These are phyloP conservation scores for Drosophila rhopaloa DNA, from an alignment of 1,140 invertebrate species.

Conservation along the genomic window DNA sequence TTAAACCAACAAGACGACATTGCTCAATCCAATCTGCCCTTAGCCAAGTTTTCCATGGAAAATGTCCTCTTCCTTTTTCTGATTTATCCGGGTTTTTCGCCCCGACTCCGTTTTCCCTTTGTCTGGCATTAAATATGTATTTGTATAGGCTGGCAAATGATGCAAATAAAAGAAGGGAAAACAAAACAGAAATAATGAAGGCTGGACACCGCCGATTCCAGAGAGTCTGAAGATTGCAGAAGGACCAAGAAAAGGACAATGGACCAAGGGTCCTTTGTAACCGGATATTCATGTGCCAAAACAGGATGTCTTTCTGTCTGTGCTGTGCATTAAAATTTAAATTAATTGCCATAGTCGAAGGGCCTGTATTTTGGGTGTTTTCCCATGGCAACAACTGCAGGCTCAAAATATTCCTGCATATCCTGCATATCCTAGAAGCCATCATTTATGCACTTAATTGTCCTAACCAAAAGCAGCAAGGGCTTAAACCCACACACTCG, in stretches of 20 bases:
- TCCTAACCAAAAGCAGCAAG: conserved; percentile 14
- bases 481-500: conserved; percentile 13
- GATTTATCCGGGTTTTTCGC: conserved; percentile 2
- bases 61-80: conserved; percentile 1
- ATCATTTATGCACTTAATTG: conserved; percentile 69
- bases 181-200: conserved; percentile 20
- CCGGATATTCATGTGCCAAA: conserved; percentile 59
- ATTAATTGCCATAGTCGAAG: conserved; percentile 33
- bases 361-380: conserved; percentile 9
- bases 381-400: conserved; percentile 11
- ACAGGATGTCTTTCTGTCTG: conserved; percentile 20
- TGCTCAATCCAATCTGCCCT: background rate
- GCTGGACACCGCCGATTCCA: background rate
- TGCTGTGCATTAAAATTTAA: conserved; percentile 42
- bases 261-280: conserved; percentile 33
- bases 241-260: conserved; percentile 16
- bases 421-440: conserved; percentile 26
- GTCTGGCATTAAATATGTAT: conserved; percentile 45
- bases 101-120: background rate
- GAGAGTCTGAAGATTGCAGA: conserved; percentile 3
- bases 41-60: background rate
- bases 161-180: conserved; percentile 25
- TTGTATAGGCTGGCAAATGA: conserved; percentile 64
- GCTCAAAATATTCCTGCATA: conserved; percentile 29
- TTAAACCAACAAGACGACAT: background rate